Evolutionary conservation across 2,888 invertebrate genomes (phyloP).

Genomic region (Orthosia gracilis): DNA sequence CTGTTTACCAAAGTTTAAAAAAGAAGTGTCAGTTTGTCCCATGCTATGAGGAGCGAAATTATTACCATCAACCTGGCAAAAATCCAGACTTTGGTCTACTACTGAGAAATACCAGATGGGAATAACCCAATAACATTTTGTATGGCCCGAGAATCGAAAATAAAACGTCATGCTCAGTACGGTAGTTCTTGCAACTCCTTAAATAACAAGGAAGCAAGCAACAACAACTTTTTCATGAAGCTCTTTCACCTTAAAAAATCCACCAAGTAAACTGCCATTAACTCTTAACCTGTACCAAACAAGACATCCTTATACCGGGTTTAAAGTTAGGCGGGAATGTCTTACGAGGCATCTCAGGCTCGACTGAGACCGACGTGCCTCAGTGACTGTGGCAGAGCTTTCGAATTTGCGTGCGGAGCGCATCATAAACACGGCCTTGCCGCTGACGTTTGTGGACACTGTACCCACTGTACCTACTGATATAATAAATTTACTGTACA

Average conservation of each 20-base stretch:
- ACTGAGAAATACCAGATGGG: no score
- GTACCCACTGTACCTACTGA: slow-evolving; percentile 24
- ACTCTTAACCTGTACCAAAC: slow-evolving; percentile 5
- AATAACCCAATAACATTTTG: no score
- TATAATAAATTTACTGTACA: slow-evolving; percentile 33
- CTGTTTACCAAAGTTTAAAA: no score
- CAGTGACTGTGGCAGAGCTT: slow-evolving; percentile 53
- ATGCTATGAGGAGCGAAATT: no score
- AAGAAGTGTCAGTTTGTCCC: no score
- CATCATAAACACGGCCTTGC: slow-evolving; percentile 52
- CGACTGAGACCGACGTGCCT: slow-evolving; percentile 53
- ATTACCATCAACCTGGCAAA: no score
- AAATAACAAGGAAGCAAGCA: neutral
- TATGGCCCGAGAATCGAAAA: no score
- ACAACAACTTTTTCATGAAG: neutral
- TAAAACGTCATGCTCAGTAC: no score
- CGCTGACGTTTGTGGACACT: slow-evolving; percentile 51
- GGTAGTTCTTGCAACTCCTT: no score
- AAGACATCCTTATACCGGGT: slow-evolving; percentile 19
- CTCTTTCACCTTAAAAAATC: neutral
- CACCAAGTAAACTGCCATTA: slow-evolving; percentile 11
- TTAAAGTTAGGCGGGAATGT: slow-evolving; percentile 31
- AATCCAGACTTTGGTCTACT: no score
- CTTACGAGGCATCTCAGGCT: slow-evolving; percentile 42
- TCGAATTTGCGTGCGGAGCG: slow-evolving; percentile 50